Evolutionary conservation across 2,113 vertebrate species (phyloP), one percentile per base, ranked within the genome.

Genomic region (Fregetta grallaria): DNA sequence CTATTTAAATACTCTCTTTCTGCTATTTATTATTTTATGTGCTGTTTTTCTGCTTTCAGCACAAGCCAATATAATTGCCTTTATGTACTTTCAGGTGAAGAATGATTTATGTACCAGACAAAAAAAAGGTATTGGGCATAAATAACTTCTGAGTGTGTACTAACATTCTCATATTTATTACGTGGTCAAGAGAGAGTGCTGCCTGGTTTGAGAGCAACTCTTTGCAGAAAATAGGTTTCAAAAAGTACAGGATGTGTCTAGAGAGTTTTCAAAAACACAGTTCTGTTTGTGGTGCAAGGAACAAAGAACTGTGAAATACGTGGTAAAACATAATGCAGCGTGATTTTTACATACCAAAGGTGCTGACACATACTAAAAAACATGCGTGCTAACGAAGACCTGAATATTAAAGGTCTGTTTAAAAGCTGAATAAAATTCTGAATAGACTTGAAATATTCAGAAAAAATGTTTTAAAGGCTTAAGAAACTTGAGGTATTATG

Each of bases 191-290:
- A 58, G 75, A 74, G 61, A 70, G 26, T 16, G 49, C 68, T 91
- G 45, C 72, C 38, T 80, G 32, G 44, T 78, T 83, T 77, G 47
- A 76, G 53, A 84, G 22, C 68, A 90, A 47, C 20, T 38, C 56
- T 94, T 86, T 91, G 53, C 58, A 58, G 47, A 83, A 89, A 95
- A 78, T 34, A 92, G 61, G 81, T 75, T 71, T 26, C 47, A 89
- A 91, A 71, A 86, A 61, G 58, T 71, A 30, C 34, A 72, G 13
- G 36, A 26, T 62, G 36, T 49, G 52, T 68, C 82, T 75, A 49
- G 75, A 94, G 82, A 80, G n/a, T 86, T 92, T 74, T 92, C 70
- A 95, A 78, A 96, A 97, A 22, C 67, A 74, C 78, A 55, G n/a
- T 67, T 80, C 45, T 66, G 9, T 86, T 91, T 93, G 38, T 81